Percentiles rank a stretch among this genome's conserved stretches.
phyloP scores from a whole-genome alignment of 2,888 invertebrate species.

The Myopa testacea region DNA sequence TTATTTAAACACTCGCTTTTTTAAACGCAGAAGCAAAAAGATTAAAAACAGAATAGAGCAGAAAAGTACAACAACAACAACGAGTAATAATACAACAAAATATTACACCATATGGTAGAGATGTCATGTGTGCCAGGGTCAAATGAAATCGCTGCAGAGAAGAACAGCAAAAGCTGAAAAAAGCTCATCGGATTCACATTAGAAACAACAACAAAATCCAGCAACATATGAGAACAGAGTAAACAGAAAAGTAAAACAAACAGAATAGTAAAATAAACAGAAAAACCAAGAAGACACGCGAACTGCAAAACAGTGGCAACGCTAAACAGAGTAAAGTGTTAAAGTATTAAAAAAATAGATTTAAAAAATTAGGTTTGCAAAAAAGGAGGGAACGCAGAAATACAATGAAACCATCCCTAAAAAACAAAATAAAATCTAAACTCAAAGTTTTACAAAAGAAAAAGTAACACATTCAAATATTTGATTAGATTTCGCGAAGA shows the following conservation, averaged over 20 bases:
- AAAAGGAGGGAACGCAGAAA: too few species aligned
- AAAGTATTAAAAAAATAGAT: too few species aligned
- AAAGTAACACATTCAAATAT: too few species aligned
- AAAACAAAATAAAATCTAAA: too few species aligned
- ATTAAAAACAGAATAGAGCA: background rate
- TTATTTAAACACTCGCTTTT: too few species aligned
- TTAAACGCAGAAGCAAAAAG: background rate
- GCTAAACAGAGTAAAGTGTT: too few species aligned
- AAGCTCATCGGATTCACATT: background rate
- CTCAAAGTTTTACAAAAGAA: too few species aligned
- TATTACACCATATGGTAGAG: background rate
- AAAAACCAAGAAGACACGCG: background rate
- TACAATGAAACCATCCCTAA: too few species aligned
- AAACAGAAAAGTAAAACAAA: background rate
- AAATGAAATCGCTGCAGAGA: background rate
- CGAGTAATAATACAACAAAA: too few species aligned
- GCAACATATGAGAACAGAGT: background rate
- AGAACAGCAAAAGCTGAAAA: background rate
- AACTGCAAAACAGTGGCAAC: background rate
- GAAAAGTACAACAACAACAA: background rate
- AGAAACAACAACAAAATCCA: background rate
- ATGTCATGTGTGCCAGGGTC: conserved; percentile 33
- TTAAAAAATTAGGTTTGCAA: too few species aligned
- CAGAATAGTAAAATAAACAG: background rate
- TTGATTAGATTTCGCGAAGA: too few species aligned